Conservation (phyloP, 2,797 vertebrate species). For the Knipowitschia caucasica region DNA sequence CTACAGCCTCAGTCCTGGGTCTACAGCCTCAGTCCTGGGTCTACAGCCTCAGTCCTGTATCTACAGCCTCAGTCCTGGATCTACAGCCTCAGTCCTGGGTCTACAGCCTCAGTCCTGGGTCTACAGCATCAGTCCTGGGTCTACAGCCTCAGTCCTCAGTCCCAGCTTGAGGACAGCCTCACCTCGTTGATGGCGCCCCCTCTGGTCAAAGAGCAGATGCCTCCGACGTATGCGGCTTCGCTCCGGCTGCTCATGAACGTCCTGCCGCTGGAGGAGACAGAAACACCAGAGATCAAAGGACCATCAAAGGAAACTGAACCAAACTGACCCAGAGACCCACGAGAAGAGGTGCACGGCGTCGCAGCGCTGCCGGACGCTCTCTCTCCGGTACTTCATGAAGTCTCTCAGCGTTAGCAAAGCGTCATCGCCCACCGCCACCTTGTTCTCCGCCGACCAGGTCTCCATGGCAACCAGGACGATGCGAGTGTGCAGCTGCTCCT, state of each 20-base stretch:
- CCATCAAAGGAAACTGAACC: not conserved
- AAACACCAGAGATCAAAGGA: not conserved
- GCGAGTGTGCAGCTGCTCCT: slow-evolving; percentile 95
- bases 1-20: too few species aligned
- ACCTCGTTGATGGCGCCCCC: slow-evolving; percentile 94
- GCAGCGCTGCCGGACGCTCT: slow-evolving; percentile 83
- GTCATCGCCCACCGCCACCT: slow-evolving; percentile 84
- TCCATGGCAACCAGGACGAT: slow-evolving; percentile 97
- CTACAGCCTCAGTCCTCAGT: too few species aligned
- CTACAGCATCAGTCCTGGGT: too few species aligned
- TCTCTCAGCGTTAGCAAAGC: slow-evolving; percentile 88
- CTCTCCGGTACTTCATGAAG: slow-evolving; percentile 92
- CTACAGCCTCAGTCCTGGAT: too few species aligned
- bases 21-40: too few species aligned
- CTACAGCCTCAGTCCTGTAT: too few species aligned
- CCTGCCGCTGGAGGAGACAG: slow-evolving; percentile 76
- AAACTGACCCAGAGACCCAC: slow-evolving; percentile 65
- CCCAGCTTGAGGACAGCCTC: too few species aligned
- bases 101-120: too few species aligned
- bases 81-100: too few species aligned
- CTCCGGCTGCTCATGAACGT: slow-evolving; percentile 92
- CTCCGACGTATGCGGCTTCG: slow-evolving; percentile 88
- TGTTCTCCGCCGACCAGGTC: slow-evolving; percentile 90
- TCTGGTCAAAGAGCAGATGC: slow-evolving; percentile 84
- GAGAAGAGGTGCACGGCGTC: slow-evolving; percentile 93